Evolutionary conservation across 2,113 vertebrate genomes (phyloP), one percentile per base, ranked within the genome.

Genomic region (Mus spicilegus): DNA sequence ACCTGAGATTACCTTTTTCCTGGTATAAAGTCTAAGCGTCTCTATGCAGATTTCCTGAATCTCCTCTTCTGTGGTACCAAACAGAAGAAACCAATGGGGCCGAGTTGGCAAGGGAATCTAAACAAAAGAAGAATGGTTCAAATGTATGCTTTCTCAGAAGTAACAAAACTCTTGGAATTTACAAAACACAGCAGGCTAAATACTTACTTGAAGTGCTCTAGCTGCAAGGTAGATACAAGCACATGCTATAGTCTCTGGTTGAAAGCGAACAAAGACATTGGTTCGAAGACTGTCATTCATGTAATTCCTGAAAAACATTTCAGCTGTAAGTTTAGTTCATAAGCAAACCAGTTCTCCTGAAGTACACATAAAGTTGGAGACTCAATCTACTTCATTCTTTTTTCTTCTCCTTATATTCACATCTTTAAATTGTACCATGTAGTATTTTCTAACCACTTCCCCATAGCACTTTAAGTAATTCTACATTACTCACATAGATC

Each of bases 211-310:
- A 93, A 99, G 99, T 89, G 99, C 99, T 97, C 99, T 98, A 82
- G 99, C 99, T 96, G 99, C 99, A 1, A 99, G 99, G 97, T 99
- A 99, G 97, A 99, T 99, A 97, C 99, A 99, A 97, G 99, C 99
- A 97, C 99, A 99, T 0, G 99, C 99, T 85, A 99, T 99, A 0
- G 99, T 99, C 98, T 99, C 99, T 17, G 99, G 99, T 98, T 99
- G 99, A 98, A 99, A 99, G 96, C 99, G 99, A 97, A 99, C 99
- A 97, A 99, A 99, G 87, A 99, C 99, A 46, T 99, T 99, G 22
- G 99, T 99, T 97, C 99, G 98, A 94, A 99, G 99, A 96, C 98
- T 99, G 98, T 99, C 99, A 54, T 99, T 99, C 99, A 99, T 99
- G 97, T 99, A 99, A 98, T 99, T 99, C 99, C 99, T 99, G 94